phyloP scores from a whole-genome alignment of 2,113 vertebrate genomes.

The Elephas maximus region DNA sequence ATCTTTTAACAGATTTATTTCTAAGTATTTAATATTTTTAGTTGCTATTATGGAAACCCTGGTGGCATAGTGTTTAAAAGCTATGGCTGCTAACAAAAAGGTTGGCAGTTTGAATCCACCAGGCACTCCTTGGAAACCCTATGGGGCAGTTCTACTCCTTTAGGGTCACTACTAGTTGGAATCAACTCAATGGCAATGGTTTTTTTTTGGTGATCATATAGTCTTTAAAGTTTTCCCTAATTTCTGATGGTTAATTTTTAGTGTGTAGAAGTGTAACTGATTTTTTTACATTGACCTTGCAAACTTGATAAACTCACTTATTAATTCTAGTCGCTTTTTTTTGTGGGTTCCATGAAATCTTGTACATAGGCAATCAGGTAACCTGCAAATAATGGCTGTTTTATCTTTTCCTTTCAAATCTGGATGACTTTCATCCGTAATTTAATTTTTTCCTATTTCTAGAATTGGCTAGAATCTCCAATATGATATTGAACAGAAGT shows the following conservation, averaged over 20 bases:
- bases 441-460: neutral
- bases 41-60: too few relatives aligned
- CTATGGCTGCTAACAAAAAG: too few relatives aligned
- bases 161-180: too few relatives aligned
- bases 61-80: too few relatives aligned
- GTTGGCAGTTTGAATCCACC: too few relatives aligned
- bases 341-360: neutral
- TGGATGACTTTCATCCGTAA: neutral
- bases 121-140: too few relatives aligned
- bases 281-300: neutral
- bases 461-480: neutral
- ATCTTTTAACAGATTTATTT: neutral
- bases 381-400: neutral
- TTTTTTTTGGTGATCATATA: too few relatives aligned
- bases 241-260: neutral
- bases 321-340: neutral
- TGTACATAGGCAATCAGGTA: neutral
- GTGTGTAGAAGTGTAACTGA: neutral
- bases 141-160: too few relatives aligned
- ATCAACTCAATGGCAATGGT: too few relatives aligned
- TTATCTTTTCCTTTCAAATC: neutral
- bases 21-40: too few relatives aligned
- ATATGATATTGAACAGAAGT: neutral
- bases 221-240: neutral
- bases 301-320: neutral